These are phyloP conservation scores for Melipona quadrifasciata DNA, from an alignment of 1,140 invertebrate genomes.

Conservation along the genomic window DNA sequence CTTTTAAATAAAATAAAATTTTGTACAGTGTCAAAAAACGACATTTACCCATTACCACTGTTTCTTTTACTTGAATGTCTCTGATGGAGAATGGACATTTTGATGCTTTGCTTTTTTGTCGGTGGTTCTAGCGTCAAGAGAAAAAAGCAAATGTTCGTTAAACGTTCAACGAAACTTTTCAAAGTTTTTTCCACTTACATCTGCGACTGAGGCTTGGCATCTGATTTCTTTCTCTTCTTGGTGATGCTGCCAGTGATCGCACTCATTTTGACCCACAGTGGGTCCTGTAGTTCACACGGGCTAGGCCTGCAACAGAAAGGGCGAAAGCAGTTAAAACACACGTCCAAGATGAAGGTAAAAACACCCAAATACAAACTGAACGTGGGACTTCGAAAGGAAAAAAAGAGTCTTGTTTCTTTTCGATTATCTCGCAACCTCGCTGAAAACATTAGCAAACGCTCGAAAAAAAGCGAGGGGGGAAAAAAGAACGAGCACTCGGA, in stretches of 20 bases:
- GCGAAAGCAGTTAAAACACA: not conserved
- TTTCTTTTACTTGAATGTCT: too few relatives aligned
- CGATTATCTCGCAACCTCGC: not conserved
- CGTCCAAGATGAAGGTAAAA: not conserved
- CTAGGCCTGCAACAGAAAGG: slow-evolving; percentile 84
- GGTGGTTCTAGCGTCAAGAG: too few relatives aligned
- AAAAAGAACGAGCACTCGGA: not conserved
- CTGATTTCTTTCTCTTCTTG: slow-evolving; percentile 92
- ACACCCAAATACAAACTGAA: not conserved
- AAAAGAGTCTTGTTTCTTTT: too few relatives aligned
- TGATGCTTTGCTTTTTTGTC: too few relatives aligned
- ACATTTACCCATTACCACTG: too few relatives aligned
- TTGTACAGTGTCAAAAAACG: too few relatives aligned
- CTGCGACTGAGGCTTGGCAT: slow-evolving; percentile 91
- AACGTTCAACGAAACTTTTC: not conserved
- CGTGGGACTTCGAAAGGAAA: too few relatives aligned
- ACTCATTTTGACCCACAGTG: slow-evolving; percentile 93
- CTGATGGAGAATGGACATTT: too few relatives aligned
- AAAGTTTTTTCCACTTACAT: slow-evolving; percentile 84
- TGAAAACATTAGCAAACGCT: not conserved
- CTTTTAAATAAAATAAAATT: too few relatives aligned
- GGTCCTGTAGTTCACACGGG: slow-evolving; percentile 91
- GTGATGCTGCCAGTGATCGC: slow-evolving; percentile 87
- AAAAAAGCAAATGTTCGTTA: too few relatives aligned
- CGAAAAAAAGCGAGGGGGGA: not conserved